Evolutionary conservation across 2,113 vertebrate species (phyloP), one percentile per base, ranked within the genome.

Genomic region (Forbesichthys papilliferus): DNA sequence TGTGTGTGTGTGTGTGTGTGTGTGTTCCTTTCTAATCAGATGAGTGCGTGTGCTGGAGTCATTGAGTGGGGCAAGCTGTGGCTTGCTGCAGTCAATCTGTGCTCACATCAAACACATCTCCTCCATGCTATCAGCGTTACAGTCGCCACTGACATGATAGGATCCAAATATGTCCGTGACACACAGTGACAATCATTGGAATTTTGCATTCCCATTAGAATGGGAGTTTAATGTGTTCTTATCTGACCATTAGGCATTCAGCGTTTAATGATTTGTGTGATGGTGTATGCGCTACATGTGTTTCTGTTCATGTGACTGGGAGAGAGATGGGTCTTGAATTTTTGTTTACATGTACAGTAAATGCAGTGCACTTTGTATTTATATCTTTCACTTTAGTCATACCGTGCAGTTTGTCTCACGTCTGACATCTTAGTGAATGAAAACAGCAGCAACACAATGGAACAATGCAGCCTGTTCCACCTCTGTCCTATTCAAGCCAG

Each of bases 381-480:
- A 63, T 68, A 68, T 33, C 9, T 11, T 9, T 47, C 27, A 27
- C 27, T 65, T 11, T 55, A 33, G 54, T 34, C 53, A 65, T 67
- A 58, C 36, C 52, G 47, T 74, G 14, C 48, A 61, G 53, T 77
- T 46, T 11, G 53, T 72, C 48, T 75, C 36, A 56, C 66, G 54
- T 53, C 46, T 34, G 4, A 46, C 65, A 52, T 52, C 49, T 12
- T 12, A 48, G 46, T 64, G 3, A 65, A 56, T 69, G 42, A 82
- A 71, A 71, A 81, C 73, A 64, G 27, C 14, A 13, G 13, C 42
- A 14, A 36, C 57, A 84, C 75, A 79, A 73, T 79, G 62, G 80
- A 81, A 86, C 82, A 78, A 84, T 79, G 74, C 69, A 56, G 73
- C 75, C 70, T 69, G 60, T 47, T 73, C 56, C 66, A 63, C 66